Evolutionary conservation across 2,113 vertebrate genomes (phyloP).

Genomic region (Phycodurus eques): DNA sequence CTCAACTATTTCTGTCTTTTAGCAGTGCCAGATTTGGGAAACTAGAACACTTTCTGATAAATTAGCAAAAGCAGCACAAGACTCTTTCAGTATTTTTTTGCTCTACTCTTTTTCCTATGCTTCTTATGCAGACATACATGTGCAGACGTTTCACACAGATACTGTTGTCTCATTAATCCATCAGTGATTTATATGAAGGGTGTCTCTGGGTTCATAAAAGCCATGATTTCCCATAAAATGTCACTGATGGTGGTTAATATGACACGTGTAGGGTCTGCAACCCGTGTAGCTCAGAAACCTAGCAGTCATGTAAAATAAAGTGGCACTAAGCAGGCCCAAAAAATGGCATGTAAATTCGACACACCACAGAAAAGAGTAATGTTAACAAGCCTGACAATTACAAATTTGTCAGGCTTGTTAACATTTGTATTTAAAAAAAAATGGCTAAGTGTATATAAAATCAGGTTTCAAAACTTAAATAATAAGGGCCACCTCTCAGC

Average conservation of each 20-base stretch:
- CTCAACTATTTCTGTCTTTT: neutral
- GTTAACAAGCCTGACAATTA: no score
- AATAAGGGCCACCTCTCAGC: no score
- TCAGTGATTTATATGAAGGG: conserved; percentile 67
- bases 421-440: no score
- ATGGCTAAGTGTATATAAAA: no score
- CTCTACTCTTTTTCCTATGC: neutral
- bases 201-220: conserved; percentile 72
- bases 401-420: no score
- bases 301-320: conserved; percentile 68
- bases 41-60: neutral
- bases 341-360: no score
- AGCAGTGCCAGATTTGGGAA: neutral
- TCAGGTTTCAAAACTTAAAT: no score
- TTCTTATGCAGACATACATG: conserved; percentile 1
- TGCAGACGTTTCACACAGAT: conserved; percentile 28
- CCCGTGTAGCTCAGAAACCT: conserved; percentile 40
- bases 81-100: neutral
- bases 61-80: neutral
- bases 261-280: conserved; percentile 52
- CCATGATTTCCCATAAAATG: conserved; percentile 74
- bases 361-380: no score
- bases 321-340: no score
- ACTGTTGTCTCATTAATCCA: conserved; percentile 46
- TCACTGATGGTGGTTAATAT: conserved; percentile 72